These are phyloP conservation scores for Pomatorhinus ruficollis DNA, from an alignment of 2,113 vertebrate species.

Conservation along the genomic window DNA sequence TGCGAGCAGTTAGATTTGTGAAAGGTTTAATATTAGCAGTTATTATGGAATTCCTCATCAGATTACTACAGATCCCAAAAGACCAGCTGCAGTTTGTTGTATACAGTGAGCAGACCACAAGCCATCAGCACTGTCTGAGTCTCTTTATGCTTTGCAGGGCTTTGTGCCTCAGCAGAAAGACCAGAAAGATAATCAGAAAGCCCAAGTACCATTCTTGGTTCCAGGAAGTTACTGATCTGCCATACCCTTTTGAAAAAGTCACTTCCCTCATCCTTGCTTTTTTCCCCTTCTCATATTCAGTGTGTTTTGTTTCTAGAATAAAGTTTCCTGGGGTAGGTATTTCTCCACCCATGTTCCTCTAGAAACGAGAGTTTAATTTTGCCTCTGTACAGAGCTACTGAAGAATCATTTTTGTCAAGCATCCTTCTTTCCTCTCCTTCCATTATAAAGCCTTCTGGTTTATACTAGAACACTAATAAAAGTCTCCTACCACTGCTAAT, in stretches of 20 bases:
- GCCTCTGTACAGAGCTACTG: background rate
- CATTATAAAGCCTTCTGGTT: background rate
- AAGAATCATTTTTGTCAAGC: background rate
- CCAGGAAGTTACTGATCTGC: background rate
- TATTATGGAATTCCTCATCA: conserved; percentile 23
- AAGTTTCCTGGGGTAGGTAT: background rate
- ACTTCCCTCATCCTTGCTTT: background rate
- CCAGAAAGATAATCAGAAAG: background rate
- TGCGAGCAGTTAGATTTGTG: background rate
- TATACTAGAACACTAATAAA: background rate
- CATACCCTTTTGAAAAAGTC: background rate
- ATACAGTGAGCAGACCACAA: background rate
- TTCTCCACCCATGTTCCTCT: background rate
- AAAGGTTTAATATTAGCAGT: conserved; percentile 25
- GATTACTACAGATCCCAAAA: conserved; percentile 8
- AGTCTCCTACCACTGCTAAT: background rate
- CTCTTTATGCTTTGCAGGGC: background rate
- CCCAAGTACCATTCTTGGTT: background rate
- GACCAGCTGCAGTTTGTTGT: background rate
- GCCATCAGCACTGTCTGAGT: background rate
- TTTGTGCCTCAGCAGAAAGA: background rate
- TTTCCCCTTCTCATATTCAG: background rate
- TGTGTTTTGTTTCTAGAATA: background rate
- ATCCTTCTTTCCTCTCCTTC: background rate
- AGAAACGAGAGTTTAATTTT: background rate